phyloP scores from a whole-genome alignment of 2,888 invertebrate species.

The Sialis lutaria region DNA sequence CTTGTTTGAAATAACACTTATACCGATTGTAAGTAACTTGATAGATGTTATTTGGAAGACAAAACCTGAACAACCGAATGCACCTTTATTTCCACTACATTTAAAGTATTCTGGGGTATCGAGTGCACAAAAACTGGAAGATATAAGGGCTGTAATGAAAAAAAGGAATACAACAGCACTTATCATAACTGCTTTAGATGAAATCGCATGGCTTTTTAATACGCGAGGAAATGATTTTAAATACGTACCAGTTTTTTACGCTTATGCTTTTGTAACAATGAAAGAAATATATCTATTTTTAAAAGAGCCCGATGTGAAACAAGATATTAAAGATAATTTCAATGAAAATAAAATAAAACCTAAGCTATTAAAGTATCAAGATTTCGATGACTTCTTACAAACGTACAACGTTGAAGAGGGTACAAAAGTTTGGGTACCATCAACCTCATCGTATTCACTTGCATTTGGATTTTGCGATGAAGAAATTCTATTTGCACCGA shows the following conservation, averaged over 20 bases:
- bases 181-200: slow-evolving; percentile 64
- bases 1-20: too few relatives aligned
- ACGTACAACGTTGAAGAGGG: slow-evolving; percentile 7
- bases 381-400: background rate
- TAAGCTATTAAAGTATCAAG: slow-evolving; percentile 21
- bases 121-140: slow-evolving; percentile 36
- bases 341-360: slow-evolving; percentile 32
- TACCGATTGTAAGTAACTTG: too few relatives aligned
- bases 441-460: slow-evolving; percentile 17
- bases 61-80: too few relatives aligned
- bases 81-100: too few relatives aligned
- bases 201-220: slow-evolving; percentile 78
- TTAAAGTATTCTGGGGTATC: too few relatives aligned
- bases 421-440: slow-evolving; percentile 8
- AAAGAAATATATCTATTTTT: slow-evolving; percentile 47
- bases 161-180: slow-evolving; percentile 45
- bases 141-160: slow-evolving; percentile 43
- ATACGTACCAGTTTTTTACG: slow-evolving; percentile 75
- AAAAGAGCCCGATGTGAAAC: slow-evolving; percentile 33
- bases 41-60: too few relatives aligned
- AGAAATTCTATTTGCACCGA: slow-evolving; percentile 35
- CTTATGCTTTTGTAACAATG: slow-evolving; percentile 45
- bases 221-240: slow-evolving; percentile 76
- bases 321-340: slow-evolving; percentile 38
- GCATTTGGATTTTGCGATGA: slow-evolving; percentile 21